phyloP scores from a whole-genome alignment of 37 sponge, comb jelly and placozoan genomes.

The Amphimedon queenslandica region DNA sequence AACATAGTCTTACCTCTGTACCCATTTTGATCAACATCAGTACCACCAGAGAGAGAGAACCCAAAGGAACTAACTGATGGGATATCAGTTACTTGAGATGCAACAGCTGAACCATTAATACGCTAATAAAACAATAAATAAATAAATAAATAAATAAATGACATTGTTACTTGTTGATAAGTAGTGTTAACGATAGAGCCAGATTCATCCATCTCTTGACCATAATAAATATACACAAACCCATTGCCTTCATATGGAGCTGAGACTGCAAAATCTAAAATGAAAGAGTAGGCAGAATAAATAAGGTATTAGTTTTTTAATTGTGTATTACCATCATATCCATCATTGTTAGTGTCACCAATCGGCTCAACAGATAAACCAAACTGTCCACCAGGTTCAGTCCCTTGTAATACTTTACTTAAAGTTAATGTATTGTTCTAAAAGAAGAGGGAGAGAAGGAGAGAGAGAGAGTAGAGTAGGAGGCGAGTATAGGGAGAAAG shows the following conservation, averaged over 20 bases:
- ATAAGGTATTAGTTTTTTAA: neutral
- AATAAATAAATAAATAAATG: neutral
- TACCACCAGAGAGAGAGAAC: conserved; percentile 38
- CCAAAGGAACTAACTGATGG: conserved; percentile 29
- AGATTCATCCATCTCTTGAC: neutral
- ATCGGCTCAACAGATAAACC: conserved; percentile 8
- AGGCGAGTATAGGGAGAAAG: no score
- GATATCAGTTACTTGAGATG: neutral
- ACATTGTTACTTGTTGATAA: neutral
- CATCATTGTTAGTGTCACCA: conserved; percentile 24
- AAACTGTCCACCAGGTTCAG: neutral
- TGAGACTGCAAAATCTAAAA: conserved; percentile 55
- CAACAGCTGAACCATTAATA: neutral
- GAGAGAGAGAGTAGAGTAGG: no score
- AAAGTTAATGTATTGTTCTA: no score
- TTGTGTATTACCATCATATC: conserved; percentile 11
- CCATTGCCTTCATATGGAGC: conserved; percentile 56
- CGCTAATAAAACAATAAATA: neutral
- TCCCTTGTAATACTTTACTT: no score
- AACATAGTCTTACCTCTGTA: conserved; percentile 43
- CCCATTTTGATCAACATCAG: conserved; percentile 62
- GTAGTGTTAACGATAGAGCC: neutral
- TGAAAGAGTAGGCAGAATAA: neutral
- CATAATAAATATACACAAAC: conserved; percentile 61
- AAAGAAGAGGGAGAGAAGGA: no score